Evolutionary conservation across 2,113 vertebrate species (phyloP), one percentile per base, ranked within the genome.

Genomic region (Gorsachius goisagi): DNA sequence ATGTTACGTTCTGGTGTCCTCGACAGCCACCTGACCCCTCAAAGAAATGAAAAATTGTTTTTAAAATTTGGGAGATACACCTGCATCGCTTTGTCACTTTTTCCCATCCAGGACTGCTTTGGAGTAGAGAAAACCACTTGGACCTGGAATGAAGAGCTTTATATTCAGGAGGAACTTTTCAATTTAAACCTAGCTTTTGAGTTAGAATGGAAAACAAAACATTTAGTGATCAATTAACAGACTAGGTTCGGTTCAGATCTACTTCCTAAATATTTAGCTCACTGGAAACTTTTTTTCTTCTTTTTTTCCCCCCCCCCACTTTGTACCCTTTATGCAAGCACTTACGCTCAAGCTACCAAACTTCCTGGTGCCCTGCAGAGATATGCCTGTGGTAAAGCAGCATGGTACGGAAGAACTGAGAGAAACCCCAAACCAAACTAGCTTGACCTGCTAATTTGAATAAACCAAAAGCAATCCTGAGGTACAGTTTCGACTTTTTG

Each of bases 11-110:
- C 39, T 53, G 15, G 7, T 77, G 19, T 64, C 13, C 37, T 77
- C 0, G 0, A 41, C 27, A 63, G 33, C 26, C 49, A 63, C 9
- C 9, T 23, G 41, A 28, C 20, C 7, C 1, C 41, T 63, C 11
- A n/a, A n/a, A n/a, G 24, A 58, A 28, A 72, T 24, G 9, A 15
- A 66, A 69, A 76, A 27, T 2, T 33, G 4, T 32, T 47, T 76
- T 30, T 39, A 24, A 33, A 35, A 30, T 44, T 8, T 59, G 20
- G 32, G 26, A 72, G 9, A 28, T 21, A 35, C 1, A n/a, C 6
- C 9, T 23, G 27, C 23, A 11, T 10, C 12, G 18, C 44, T 75
- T 49, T 26, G 35, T 33, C 47, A 39, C 41, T 50, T 69, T 32
- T 49, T 22, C 52, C 41, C 55, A n/a, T 27, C 59, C 33, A n/a